A percentile compares a stretch with the other conserved stretches of the same genome.
Evolutionary conservation across 2,888 invertebrate genomes (phyloP).

Genomic region (Fragum fragum): DNA sequence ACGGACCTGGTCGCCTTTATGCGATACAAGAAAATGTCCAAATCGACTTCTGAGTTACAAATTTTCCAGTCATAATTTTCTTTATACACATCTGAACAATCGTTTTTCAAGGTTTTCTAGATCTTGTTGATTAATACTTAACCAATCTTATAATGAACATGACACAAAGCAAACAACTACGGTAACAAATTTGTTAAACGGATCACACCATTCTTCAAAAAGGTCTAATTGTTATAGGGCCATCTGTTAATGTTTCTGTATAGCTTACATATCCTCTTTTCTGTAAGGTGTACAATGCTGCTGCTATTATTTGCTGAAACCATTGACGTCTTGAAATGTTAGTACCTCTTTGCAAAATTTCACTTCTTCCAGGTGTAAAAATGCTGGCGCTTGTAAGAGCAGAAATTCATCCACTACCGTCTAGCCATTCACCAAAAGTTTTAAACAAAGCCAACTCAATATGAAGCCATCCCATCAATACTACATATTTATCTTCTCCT

Average conservation of each 20-base stretch:
- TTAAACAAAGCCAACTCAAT: constrained; percentile 2
- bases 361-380: constrained; percentile 49
- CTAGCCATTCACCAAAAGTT: constrained; percentile 6
- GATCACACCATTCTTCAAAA: constrained; percentile 33
- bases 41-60: constrained; percentile 64
- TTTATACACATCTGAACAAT: constrained; percentile 56
- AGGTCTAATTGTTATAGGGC: background rate
- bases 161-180: constrained; percentile 67
- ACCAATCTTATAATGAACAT: constrained; percentile 70
- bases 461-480: constrained; percentile 3
- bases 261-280: constrained; percentile 59
- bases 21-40: constrained; percentile 57
- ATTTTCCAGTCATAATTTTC: constrained; percentile 66
- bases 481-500: background rate
- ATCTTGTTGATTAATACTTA: constrained; percentile 68
- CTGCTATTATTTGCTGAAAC: constrained; percentile 5
- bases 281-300: constrained; percentile 43
- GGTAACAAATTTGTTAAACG: constrained; percentile 48
- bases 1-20: constrained; percentile 67
- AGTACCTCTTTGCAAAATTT: constrained; percentile 62
- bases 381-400: constrained; percentile 62
- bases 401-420: constrained; percentile 44
- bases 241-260: constrained; percentile 8
- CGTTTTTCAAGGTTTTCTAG: constrained; percentile 61
- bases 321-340: background rate